Evolutionary conservation across 2,888 invertebrate species (phyloP).

Genomic region (Amblyjoppa fuscipennis): DNA sequence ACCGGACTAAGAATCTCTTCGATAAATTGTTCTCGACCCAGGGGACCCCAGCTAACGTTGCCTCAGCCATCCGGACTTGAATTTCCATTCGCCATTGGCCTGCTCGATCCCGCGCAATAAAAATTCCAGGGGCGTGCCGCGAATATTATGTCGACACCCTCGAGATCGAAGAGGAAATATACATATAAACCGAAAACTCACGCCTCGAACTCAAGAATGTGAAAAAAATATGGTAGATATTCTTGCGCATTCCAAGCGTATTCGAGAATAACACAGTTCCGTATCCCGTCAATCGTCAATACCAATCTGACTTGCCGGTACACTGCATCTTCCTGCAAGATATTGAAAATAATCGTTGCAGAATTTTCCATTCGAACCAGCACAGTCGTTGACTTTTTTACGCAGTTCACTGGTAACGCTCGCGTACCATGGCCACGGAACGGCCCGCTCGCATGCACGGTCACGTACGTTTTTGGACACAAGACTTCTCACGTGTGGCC

Average conservation of each 20-base stretch:
- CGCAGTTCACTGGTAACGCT: not conserved
- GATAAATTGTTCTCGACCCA: conserved; percentile 22
- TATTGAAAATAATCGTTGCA: too few species aligned
- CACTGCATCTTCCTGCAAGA: not conserved
- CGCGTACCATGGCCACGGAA: too few species aligned
- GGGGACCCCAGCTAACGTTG: conserved; percentile 16
- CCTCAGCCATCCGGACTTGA: conserved; percentile 13
- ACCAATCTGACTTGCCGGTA: not conserved
- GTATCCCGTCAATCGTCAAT: conserved; percentile 5
- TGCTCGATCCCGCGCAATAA: conserved; percentile 61
- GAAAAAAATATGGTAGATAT: conserved; percentile 42
- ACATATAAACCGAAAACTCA: conserved; percentile 34
- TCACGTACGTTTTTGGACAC: conserved; percentile 8
- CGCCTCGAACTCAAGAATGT: conserved; percentile 49
- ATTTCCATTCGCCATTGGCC: conserved; percentile 33
- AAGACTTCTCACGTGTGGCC: conserved; percentile 1
- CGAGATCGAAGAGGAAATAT: conserved; percentile 30
- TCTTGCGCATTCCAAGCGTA: conserved; percentile 23
- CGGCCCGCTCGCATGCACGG: too few species aligned
- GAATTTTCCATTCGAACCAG: conserved; percentile 10
- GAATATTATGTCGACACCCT: conserved; percentile 52
- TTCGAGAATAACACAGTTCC: conserved; percentile 32
- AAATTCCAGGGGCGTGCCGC: conserved; percentile 65
- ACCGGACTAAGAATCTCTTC: conserved; percentile 28
- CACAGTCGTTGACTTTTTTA: conserved; percentile 13